Base-by-base conservation (phyloP, 2,888 invertebrate species). In the Eupithecia subumbrata region DNA sequence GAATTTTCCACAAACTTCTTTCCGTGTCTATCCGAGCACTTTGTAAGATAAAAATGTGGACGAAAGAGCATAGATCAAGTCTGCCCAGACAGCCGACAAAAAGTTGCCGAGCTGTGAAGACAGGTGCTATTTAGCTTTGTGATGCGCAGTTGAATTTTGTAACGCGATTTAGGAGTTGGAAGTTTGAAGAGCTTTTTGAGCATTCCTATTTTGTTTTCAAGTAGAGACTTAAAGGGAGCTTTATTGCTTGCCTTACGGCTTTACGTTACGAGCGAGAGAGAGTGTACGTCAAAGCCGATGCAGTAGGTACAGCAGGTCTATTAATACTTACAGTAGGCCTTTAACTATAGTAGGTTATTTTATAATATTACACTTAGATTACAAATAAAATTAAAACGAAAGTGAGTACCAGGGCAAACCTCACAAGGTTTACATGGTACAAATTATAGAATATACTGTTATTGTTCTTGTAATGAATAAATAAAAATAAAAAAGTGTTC, bases 41-140 rank as follows among this genome's bases (percentile, higher is more conserved):
- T 94, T 94, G 94, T 92, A 91, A 93, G 93, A 94, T 94, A 94
- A 94, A 93, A 94, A 92, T 92, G 92, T 92, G 92, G 89, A 89
- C 87, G 89, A 86, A 88, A 89, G 88, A 90, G 90, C 91, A 92
- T 93, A 93, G 93, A 94, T 94, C 93, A 92, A 86, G 89, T 90
- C 91, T 89, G 89, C 86, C 85, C 77, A 82, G 88, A 88, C 88
- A 89, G 87, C 84, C 84, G 87, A 87, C 90, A 92, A 92, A 92
- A 91, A 92, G 90, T 88, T 86, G 86, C 85, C 84, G 81, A 78
- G 77, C 76, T 78, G 71, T 81, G 81, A 79, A 86, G 90, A 89
- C 88, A 89, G 88, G 85, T 87, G 88, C 86, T 86, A 83, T 85
- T 88, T 89, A 86, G 85, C 86, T 85, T 85, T 83, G 81, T 81